Evolutionary conservation across 2,888 invertebrate genomes (phyloP).

Genomic region (Ceraclea dissimilis): DNA sequence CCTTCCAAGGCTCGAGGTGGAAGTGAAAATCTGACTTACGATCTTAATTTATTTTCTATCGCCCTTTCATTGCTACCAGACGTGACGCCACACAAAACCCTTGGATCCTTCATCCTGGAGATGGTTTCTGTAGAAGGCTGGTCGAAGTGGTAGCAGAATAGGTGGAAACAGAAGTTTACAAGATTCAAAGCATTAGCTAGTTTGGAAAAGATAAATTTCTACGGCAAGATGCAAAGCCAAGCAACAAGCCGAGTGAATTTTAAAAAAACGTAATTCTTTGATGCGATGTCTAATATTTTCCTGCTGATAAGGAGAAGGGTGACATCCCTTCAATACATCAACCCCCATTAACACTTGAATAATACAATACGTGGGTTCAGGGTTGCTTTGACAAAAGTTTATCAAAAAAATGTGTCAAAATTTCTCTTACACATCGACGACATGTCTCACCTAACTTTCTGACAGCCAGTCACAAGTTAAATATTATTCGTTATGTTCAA

Average conservation of each 20-base stretch:
- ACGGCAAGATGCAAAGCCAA: no score
- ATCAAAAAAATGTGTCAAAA: not conserved
- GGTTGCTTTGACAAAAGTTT: not conserved
- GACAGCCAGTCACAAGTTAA: not conserved
- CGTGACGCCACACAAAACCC: no score
- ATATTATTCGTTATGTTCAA: not conserved
- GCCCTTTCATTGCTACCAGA: no score
- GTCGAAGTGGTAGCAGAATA: no score
- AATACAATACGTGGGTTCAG: not conserved
- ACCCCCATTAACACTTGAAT: not conserved
- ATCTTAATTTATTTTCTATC: no score
- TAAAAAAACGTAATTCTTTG: not conserved
- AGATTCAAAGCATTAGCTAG: no score
- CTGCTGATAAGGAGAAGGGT: not conserved
- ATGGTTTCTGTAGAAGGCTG: no score
- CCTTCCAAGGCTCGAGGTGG: no score
- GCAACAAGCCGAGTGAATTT: not conserved
- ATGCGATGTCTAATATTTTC: not conserved
- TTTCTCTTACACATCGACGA: not conserved
- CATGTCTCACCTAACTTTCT: not conserved
- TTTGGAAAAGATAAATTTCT: no score
- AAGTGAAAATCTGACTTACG: no score
- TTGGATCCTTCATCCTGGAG: no score
- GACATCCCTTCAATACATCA: not conserved
- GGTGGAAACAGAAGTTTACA: no score